Evolutionary conservation across 2,113 vertebrate species (phyloP).

Genomic region (Oxyura jamaicensis): DNA sequence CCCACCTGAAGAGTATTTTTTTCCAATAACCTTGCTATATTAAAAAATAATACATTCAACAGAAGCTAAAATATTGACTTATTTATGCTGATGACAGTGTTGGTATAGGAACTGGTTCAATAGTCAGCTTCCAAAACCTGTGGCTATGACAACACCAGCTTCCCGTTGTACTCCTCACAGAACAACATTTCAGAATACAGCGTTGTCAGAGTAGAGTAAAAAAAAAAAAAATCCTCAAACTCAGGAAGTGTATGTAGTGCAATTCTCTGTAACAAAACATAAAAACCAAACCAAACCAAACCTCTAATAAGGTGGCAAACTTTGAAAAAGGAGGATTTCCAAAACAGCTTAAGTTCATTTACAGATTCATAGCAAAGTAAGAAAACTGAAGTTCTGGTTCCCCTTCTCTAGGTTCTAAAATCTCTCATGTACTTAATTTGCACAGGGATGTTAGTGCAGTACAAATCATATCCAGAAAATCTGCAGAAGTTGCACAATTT

Average conservation of each 20-base stretch:
- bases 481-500: neutral
- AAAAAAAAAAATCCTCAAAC: neutral
- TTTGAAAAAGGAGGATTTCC: neutral
- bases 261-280: neutral
- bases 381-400: neutral
- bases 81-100: neutral
- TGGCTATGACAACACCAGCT: neutral
- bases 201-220: accelerated
- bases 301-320: neutral
- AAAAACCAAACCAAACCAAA: neutral
- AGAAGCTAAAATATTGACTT: neutral
- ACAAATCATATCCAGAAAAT: neutral
- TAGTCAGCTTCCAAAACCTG: neutral
- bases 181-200: neutral
- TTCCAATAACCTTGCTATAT: neutral
- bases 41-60: neutral
- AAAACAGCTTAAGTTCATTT: neutral
- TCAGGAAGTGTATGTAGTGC: neutral
- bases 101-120: neutral
- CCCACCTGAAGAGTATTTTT: neutral
- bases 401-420: neutral
- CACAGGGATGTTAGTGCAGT: neutral
- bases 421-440: neutral
- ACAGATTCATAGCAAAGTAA: neutral
- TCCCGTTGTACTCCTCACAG: neutral